These are phyloP conservation scores for Potamilus streckersoni DNA, from an alignment of 1,140 invertebrate genomes.

Conservation along the genomic window DNA sequence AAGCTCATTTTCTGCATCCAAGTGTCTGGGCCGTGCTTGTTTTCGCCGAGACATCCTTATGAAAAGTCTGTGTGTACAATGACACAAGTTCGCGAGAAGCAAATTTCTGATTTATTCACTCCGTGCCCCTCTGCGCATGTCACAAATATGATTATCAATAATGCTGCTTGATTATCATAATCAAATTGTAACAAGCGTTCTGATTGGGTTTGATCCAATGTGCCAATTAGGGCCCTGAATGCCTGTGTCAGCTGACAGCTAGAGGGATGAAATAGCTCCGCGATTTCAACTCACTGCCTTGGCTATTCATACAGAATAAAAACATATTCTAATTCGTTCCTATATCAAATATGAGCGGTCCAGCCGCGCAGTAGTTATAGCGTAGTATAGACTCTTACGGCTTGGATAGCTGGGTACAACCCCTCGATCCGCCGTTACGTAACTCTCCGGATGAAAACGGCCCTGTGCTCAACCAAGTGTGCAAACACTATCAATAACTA, in stretches of 20 bases:
- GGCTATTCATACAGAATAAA: no score
- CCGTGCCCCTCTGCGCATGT: constrained; percentile 37
- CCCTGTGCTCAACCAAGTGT: no score
- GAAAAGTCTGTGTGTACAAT: constrained; percentile 18
- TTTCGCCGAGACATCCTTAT: constrained; percentile 73
- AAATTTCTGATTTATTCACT: constrained; percentile 40
- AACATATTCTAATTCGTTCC: no score
- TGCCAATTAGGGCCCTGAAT: no score
- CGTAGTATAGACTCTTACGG: no score
- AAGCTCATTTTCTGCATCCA: constrained; percentile 59
- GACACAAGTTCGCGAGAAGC: constrained; percentile 43
- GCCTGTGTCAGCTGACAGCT: constrained; percentile 3
- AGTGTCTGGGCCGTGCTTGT: constrained; percentile 72
- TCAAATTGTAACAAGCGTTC: constrained; percentile 24
- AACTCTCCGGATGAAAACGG: no score
- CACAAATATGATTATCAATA: constrained; percentile 51
- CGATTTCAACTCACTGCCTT: neutral
- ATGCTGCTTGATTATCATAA: constrained; percentile 24
- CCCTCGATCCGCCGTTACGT: no score
- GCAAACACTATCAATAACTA: no score
- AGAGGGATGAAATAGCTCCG: neutral
- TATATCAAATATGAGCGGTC: no score
- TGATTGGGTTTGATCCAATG: constrained; percentile 21
- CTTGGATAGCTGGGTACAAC: no score
- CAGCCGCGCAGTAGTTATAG: no score